Conservation (phyloP, 2,113 vertebrate genomes). For the Hippocampus abdominalis region DNA sequence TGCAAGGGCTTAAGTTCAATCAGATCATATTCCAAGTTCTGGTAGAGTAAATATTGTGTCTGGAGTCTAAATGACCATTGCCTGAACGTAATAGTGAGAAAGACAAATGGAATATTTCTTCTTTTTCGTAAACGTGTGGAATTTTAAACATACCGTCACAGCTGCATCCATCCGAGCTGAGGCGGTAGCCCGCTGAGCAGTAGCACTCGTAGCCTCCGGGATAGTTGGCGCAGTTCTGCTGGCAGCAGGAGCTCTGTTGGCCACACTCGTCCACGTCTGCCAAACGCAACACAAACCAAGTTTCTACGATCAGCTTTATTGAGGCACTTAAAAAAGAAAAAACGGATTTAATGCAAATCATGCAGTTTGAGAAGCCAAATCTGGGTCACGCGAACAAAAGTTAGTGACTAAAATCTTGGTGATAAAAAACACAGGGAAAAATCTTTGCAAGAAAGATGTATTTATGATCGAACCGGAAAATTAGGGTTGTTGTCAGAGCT, state of each 20-base stretch:
- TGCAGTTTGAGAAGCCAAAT: constrained; percentile 20
- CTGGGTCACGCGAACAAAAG: not conserved
- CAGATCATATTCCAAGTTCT: not conserved
- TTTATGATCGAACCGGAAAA: not conserved
- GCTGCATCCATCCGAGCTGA: constrained; percentile 79
- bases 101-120: not conserved
- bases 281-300: constrained; percentile 44
- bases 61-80: not conserved
- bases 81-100: not conserved
- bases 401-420: not conserved
- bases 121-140: not conserved
- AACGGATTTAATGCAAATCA: constrained; percentile 5
- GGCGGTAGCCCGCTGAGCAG: constrained; percentile 83
- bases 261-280: constrained; percentile 86
- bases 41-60: constrained; percentile 5
- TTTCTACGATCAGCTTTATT: not conserved
- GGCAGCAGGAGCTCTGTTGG: constrained; percentile 78
- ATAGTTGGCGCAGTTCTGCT: constrained; percentile 88
- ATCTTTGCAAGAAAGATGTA: not conserved
- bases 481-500: not conserved
- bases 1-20: not conserved
- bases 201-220: constrained; percentile 90
- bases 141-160: constrained; percentile 78
- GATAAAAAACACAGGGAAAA: not conserved
- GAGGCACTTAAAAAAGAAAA: not conserved